Conservation (phyloP, 2,888 invertebrate genomes). For the Drosophila incognita region DNA sequence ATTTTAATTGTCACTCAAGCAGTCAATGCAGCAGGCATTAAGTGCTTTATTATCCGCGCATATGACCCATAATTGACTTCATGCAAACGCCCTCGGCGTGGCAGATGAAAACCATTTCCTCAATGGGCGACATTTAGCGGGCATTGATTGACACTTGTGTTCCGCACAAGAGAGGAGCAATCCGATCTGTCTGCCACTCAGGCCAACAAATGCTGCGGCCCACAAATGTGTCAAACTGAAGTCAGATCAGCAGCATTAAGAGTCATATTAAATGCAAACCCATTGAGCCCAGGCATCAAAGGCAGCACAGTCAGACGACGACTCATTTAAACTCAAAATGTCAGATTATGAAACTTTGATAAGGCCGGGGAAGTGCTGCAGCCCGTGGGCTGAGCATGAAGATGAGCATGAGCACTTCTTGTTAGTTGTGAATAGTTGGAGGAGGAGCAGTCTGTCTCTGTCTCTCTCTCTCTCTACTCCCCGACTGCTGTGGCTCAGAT, state of each 20-base stretch:
- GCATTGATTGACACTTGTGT: slow-evolving; percentile 62
- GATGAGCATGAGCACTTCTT: slow-evolving; percentile 54
- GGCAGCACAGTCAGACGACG: slow-evolving; percentile 18
- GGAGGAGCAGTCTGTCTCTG: slow-evolving; percentile 14
- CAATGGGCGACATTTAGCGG: slow-evolving; percentile 52
- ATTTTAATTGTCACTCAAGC: slow-evolving; percentile 54
- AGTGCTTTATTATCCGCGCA: slow-evolving; percentile 56
- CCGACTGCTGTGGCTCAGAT: slow-evolving; percentile 47
- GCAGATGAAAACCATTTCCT: slow-evolving; percentile 51
- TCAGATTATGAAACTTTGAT: slow-evolving; percentile 76
- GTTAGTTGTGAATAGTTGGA: not conserved
- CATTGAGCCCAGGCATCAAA: slow-evolving; percentile 32
- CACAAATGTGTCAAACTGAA: slow-evolving; percentile 77
- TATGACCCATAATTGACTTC: slow-evolving; percentile 60
- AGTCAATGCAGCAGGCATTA: slow-evolving; percentile 41
- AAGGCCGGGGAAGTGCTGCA: slow-evolving; percentile 37
- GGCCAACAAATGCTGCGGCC: slow-evolving; percentile 56
- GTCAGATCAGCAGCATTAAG: slow-evolving; percentile 73
- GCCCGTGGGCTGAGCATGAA: slow-evolving; percentile 60
- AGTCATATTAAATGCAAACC: slow-evolving; percentile 69
- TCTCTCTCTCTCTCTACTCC: not conserved
- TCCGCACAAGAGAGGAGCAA: slow-evolving; percentile 30
- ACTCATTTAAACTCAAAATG: slow-evolving; percentile 76
- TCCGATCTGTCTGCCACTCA: slow-evolving; percentile 59
- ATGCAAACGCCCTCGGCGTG: slow-evolving; percentile 44